phyloP scores from a whole-genome alignment of 2,888 invertebrate genomes.

The Busseola fusca region DNA sequence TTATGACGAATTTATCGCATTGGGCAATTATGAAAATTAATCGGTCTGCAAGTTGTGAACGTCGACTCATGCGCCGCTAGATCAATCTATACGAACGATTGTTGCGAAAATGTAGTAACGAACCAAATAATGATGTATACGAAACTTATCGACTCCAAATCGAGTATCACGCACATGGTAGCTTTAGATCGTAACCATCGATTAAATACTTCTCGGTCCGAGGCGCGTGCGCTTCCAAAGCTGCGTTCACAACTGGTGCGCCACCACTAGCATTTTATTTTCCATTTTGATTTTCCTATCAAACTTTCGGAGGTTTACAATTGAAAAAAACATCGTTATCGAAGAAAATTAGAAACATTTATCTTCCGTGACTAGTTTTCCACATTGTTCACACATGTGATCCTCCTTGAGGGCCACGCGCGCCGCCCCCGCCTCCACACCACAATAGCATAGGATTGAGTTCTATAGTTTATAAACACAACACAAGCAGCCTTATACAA shows the following conservation, averaged over 20 bases:
- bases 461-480: conserved; percentile 70
- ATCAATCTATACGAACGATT: conserved; percentile 17
- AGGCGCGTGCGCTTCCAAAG: conserved; percentile 28
- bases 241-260: conserved; percentile 67
- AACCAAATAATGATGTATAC: conserved; percentile 60
- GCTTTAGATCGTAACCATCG: conserved; percentile 37
- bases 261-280: conserved; percentile 74
- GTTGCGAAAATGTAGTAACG: conserved; percentile 26
- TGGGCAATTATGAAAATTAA: conserved; percentile 84
- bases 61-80: conserved; percentile 17
- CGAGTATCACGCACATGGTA: conserved; percentile 40
- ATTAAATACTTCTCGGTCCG: conserved; percentile 14
- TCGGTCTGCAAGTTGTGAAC: conserved; percentile 69
- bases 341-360: conserved; percentile 80
- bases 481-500: conserved; percentile 85
- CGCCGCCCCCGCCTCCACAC: conserved; percentile 72
- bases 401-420: conserved; percentile 78
- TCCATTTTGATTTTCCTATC: conserved; percentile 86
- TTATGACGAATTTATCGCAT: conserved; percentile 79
- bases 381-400: conserved; percentile 76
- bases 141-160: conserved; percentile 51
- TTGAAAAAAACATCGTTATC: conserved; percentile 80
- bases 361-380: conserved; percentile 83
- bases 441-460: conserved; percentile 77
- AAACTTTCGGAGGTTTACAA: conserved; percentile 89